phyloP scores from a whole-genome alignment of 2,113 vertebrate species.

The Phocoena sinus region DNA sequence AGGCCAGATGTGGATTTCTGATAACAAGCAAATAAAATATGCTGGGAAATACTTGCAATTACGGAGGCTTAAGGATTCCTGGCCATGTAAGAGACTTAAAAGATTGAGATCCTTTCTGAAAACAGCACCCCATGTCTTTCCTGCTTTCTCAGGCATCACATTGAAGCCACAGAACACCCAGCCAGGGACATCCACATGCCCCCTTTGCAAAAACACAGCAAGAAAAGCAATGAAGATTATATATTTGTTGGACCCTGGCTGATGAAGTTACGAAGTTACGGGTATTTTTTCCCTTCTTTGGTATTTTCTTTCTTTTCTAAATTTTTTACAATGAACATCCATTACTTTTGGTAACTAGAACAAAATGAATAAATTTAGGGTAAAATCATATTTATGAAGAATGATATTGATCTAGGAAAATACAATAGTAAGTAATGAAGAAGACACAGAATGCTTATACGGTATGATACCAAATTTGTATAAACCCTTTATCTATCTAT shows the following conservation, averaged over 20 bases:
- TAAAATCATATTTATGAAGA: conserved; percentile 4
- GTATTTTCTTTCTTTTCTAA: background rate
- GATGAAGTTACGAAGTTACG: background rate
- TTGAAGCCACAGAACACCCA: background rate
- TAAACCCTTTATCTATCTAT: background rate
- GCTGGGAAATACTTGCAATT: conserved; percentile 47
- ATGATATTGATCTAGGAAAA: background rate
- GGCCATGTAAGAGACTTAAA: background rate
- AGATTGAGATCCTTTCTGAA: background rate
- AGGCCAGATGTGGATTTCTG: conserved; percentile 55
- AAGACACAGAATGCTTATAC: background rate
- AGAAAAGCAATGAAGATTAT: background rate
- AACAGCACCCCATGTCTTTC: background rate
- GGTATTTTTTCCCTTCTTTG: background rate
- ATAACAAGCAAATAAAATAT: conserved; percentile 52
- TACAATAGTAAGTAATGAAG: background rate
- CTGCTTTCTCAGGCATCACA: conserved; percentile 29
- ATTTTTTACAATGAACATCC: background rate
- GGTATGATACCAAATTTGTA: background rate
- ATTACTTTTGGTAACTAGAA: conserved; percentile 13
- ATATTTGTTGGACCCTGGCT: background rate
- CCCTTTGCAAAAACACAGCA: background rate
- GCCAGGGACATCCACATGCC: background rate
- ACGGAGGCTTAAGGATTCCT: conserved; percentile 42
- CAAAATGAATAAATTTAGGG: background rate